A percentile compares a stretch with the other conserved stretches of the same genome.
Evolutionary conservation across 2,113 vertebrate species (phyloP).

Genomic region (Periophthalmodon schlosseri): DNA sequence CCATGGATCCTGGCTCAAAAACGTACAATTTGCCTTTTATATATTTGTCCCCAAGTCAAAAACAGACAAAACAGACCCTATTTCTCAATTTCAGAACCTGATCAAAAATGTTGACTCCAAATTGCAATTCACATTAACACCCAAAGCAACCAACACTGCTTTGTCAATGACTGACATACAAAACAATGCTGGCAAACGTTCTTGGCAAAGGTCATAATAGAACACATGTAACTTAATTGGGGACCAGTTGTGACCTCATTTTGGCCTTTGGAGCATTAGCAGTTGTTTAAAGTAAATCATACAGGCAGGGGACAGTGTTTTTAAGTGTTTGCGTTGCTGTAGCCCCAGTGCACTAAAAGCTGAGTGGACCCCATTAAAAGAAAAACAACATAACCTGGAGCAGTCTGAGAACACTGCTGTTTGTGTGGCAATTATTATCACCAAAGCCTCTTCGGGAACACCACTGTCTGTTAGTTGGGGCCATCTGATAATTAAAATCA

Average conservation of each 20-base stretch:
- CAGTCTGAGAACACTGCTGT: conserved; percentile 6
- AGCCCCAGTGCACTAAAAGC: conserved; percentile 19
- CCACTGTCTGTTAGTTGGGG: conserved; percentile 44
- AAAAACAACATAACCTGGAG: conserved; percentile 6
- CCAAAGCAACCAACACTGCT: not conserved
- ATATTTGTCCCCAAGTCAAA: not conserved
- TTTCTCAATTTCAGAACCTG: not conserved
- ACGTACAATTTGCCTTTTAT: not conserved
- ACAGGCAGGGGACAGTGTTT: conserved; percentile 21
- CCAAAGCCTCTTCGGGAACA: conserved; percentile 14
- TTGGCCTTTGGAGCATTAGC: not conserved
- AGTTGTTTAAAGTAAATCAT: conserved; percentile 20
- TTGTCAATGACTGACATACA: not conserved
- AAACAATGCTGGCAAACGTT: not conserved
- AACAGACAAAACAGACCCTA: not conserved
- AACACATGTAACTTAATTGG: not conserved
- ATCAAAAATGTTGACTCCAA: too few relatives aligned
- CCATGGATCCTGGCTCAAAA: not conserved
- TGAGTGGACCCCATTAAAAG: conserved; percentile 24
- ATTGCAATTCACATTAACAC: not conserved
- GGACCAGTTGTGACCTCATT: not conserved
- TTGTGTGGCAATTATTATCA: conserved; percentile 29
- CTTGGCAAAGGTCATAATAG: not conserved
- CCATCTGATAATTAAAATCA: conserved; percentile 71
- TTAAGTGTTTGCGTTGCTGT: conserved; percentile 23